A percentile compares a stretch with the other conserved stretches of the same genome.
Conservation (phyloP, 2,797 vertebrate genomes). For the Poecilia picta region DNA sequence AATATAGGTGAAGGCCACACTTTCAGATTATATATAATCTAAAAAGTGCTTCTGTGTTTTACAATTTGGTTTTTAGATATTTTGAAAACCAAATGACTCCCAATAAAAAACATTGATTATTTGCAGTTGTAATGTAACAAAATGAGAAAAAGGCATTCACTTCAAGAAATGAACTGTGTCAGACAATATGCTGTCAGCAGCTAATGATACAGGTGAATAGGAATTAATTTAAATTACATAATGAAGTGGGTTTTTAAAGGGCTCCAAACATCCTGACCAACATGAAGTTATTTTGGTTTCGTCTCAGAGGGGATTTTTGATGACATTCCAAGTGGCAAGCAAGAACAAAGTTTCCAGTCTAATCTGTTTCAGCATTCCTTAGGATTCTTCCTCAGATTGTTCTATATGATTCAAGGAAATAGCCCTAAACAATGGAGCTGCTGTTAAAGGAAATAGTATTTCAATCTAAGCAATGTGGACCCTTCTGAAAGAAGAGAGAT, state of each 20-base stretch:
- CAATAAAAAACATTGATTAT: neutral
- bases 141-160: neutral
- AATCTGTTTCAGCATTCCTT: constrained; percentile 28
- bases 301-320: constrained; percentile 40
- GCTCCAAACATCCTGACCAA: constrained; percentile 21
- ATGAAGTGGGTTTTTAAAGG: constrained; percentile 26
- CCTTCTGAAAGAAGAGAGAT: neutral
- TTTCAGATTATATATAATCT: neutral
- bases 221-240: neutral
- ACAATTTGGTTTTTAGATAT: neutral
- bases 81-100: neutral
- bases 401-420: neutral
- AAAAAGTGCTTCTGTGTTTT: no score
- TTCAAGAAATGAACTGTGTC: neutral
- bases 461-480: neutral
- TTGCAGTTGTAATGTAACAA: neutral
- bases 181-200: neutral
- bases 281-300: constrained; percentile 35
- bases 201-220: neutral
- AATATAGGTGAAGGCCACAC: neutral
- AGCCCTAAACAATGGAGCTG: accelerated
- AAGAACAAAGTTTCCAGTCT: neutral
- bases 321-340: neutral
- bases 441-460: constrained; percentile 4
- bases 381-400: constrained; percentile 45